Conservation (phyloP, 2,797 vertebrate genomes). For the Chloroceryle inda region DNA sequence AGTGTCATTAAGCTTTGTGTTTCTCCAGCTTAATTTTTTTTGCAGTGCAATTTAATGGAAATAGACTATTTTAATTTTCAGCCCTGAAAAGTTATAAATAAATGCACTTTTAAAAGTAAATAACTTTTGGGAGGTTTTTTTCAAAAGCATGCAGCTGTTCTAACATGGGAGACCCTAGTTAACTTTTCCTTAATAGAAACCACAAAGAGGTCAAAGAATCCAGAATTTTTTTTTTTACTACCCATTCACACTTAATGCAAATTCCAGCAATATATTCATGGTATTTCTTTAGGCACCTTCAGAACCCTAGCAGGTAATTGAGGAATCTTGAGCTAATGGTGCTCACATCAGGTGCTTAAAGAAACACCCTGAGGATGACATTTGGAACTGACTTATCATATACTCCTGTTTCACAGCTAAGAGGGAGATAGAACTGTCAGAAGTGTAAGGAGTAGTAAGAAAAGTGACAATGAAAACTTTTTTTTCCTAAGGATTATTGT, state of each 20-base stretch:
- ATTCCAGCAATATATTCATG: conserved; percentile 47
- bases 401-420: background rate
- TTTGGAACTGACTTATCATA: background rate
- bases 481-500: background rate
- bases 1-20: background rate
- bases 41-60: conserved; percentile 9
- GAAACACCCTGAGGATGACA: conserved; percentile 17
- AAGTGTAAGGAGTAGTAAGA: background rate
- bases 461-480: background rate
- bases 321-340: conserved; percentile 43
- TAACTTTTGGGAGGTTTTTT: conserved; percentile 35
- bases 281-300: conserved; percentile 52
- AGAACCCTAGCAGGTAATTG: conserved; percentile 59
- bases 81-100: conserved; percentile 33
- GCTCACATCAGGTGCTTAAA: conserved; percentile 13
- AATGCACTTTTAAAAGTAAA: conserved; percentile 34
- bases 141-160: conserved; percentile 60
- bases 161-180: conserved; percentile 6
- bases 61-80: conserved; percentile 42
- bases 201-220: conserved; percentile 48
- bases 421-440: background rate
- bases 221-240: conserved; percentile 13
- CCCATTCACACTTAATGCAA: conserved; percentile 51
- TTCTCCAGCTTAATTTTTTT: conserved; percentile 8
- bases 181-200: conserved; percentile 28